phyloP scores from a whole-genome alignment of 2,113 vertebrate genomes.

The Girardinichthys multiradiatus region DNA sequence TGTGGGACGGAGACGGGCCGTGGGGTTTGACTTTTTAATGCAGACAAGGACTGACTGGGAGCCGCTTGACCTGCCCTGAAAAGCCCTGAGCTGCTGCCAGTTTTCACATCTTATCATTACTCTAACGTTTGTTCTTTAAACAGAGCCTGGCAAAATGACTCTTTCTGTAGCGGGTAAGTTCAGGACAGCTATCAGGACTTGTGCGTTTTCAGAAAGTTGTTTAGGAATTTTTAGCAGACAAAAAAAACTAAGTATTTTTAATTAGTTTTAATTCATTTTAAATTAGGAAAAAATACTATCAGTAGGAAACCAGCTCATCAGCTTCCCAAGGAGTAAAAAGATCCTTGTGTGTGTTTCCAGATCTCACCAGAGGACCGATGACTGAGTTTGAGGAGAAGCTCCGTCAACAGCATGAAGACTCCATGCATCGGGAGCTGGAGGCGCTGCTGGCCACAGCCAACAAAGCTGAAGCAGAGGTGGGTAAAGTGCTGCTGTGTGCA shows the following conservation, averaged over 20 bases:
- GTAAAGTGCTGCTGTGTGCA: neutral
- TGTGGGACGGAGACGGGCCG: slow-evolving; percentile 28
- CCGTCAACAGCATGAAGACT: slow-evolving; percentile 71
- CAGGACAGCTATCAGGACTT: neutral
- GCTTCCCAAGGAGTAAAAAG: neutral
- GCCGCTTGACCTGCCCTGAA: neutral
- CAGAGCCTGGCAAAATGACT: slow-evolving; percentile 47
- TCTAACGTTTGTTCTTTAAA: neutral
- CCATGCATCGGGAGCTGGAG: slow-evolving; percentile 73
- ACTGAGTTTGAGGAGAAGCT: slow-evolving; percentile 77
- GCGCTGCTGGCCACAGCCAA: slow-evolving; percentile 40
- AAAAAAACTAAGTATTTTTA: no score
- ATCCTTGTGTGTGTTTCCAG: slow-evolving; percentile 18
- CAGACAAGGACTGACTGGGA: neutral
- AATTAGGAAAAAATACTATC: neutral
- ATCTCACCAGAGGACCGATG: slow-evolving; percentile 58
- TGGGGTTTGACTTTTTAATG: neutral
- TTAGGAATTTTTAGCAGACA: no score
- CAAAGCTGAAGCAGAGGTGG: slow-evolving; percentile 65
- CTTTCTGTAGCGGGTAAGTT: slow-evolving; percentile 69
- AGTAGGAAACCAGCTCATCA: neutral
- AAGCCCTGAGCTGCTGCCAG: neutral
- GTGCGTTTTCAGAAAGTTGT: neutral
- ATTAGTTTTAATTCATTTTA: no score
- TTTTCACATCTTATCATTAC: accelerated